A percentile compares a stretch with the other conserved stretches of the same genome.
These are phyloP conservation scores for Microctonus aethiopoides DNA, from an alignment of 2,888 invertebrate genomes.

Conservation along the genomic window DNA sequence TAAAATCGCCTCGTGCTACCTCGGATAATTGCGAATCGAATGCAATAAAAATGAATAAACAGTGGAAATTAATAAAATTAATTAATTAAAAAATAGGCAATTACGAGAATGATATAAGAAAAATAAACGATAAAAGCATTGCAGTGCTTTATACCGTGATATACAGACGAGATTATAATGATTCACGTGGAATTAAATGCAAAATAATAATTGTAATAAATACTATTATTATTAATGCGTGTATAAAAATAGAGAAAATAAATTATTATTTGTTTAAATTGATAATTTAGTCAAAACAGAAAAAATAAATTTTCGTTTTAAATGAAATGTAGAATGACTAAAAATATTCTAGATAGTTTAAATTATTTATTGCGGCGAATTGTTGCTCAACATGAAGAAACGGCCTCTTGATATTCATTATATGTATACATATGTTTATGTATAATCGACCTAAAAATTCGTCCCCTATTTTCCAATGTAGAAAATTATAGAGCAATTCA, in stretches of 20 bases:
- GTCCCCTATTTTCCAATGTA: neutral
- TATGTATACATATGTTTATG: neutral
- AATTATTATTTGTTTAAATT: neutral
- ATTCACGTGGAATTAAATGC: neutral
- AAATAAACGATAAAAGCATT: neutral
- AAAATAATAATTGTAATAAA: neutral
- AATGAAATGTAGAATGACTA: neutral
- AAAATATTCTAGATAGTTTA: neutral
- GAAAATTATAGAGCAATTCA: slow-evolving; percentile 3
- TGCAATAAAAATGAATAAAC: slow-evolving; percentile 11
- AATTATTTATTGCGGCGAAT: slow-evolving; percentile 2
- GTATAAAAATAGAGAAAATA: neutral
- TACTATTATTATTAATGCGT: neutral
- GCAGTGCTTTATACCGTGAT: slow-evolving; percentile 6
- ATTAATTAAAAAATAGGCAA: neutral
- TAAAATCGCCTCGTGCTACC: slow-evolving; percentile 5
- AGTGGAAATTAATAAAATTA: neutral
- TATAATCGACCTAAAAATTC: no score
- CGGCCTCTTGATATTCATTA: slow-evolving; percentile 1
- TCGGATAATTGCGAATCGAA: slow-evolving; percentile 2
- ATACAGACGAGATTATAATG: slow-evolving; percentile 1
- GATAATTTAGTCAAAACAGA: neutral
- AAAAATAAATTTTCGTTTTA: neutral
- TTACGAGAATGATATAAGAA: neutral
- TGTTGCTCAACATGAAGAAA: slow-evolving; percentile 1